Evolutionary conservation across 2,113 vertebrate species (phyloP).

Genomic region (Xiphophorus maculatus): DNA sequence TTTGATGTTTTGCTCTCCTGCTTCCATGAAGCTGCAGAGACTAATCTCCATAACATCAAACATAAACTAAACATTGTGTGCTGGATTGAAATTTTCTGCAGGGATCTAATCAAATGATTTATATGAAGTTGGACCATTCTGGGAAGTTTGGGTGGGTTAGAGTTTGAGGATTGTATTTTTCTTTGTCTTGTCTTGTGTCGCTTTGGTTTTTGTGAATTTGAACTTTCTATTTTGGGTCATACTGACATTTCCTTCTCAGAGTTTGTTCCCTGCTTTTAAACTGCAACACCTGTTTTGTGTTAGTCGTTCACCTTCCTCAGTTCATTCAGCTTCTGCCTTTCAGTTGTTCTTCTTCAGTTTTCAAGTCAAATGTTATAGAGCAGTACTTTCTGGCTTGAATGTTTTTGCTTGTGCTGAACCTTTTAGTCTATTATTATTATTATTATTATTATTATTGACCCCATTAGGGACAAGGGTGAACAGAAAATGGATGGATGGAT

Average conservation of each 20-base stretch:
- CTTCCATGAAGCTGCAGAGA: accelerated
- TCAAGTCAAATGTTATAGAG: neutral
- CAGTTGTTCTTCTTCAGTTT: neutral
- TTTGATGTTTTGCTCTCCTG: neutral
- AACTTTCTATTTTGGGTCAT: neutral
- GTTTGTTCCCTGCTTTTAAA: neutral
- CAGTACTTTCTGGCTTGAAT: neutral
- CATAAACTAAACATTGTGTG: neutral
- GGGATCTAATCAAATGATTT: neutral
- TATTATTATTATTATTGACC: no score
- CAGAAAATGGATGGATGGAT: no score
- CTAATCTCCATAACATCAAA: neutral
- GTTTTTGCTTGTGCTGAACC: no score
- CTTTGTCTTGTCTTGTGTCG: neutral
- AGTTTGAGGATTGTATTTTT: neutral
- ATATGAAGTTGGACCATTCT: neutral
- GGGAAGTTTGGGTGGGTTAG: neutral
- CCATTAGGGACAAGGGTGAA: no score
- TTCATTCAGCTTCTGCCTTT: neutral
- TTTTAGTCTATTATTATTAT: no score
- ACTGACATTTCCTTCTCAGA: neutral
- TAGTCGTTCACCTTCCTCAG: neutral
- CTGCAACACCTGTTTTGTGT: neutral
- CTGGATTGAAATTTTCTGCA: neutral
- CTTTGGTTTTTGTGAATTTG: neutral